A percentile compares a stretch with the other conserved stretches of the same genome.
Evolutionary conservation across 2,113 vertebrate genomes (phyloP).

Genomic region (Progne subis): DNA sequence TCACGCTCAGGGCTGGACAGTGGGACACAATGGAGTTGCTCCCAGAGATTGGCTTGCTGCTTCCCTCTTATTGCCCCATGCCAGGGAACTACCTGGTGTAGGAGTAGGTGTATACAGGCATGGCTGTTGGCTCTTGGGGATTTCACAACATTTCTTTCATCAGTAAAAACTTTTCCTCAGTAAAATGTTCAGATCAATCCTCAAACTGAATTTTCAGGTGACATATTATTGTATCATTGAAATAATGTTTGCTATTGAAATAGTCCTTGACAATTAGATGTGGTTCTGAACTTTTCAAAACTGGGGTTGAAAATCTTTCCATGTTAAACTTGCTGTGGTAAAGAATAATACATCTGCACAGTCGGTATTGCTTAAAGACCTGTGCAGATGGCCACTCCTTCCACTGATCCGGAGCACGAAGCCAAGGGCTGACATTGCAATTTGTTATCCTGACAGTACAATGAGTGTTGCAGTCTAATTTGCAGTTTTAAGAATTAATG

Average conservation of each 20-base stretch:
- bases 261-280: not conserved
- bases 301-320: not conserved
- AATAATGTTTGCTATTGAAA: not conserved
- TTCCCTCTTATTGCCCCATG: not conserved
- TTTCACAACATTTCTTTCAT: not conserved
- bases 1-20: not conserved
- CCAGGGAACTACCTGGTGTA: not conserved
- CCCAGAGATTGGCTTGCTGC: not conserved
- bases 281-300: not conserved
- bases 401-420: not conserved
- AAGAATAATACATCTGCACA: not conserved
- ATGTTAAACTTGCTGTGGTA: not conserved
- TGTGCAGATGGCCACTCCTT: not conserved
- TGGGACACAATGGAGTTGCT: not conserved
- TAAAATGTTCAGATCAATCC: not conserved
- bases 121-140: not conserved
- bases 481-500: not conserved
- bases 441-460: not conserved
- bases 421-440: not conserved
- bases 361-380: not conserved
- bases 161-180: not conserved
- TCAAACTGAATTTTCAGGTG: not conserved
- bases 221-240: not conserved
- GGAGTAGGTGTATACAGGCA: accelerated
- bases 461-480: not conserved